A percentile compares a stretch with the other conserved stretches of the same genome.
Evolutionary conservation across 1,140 invertebrate genomes (phyloP).

Genomic region (Maniola jurtina): DNA sequence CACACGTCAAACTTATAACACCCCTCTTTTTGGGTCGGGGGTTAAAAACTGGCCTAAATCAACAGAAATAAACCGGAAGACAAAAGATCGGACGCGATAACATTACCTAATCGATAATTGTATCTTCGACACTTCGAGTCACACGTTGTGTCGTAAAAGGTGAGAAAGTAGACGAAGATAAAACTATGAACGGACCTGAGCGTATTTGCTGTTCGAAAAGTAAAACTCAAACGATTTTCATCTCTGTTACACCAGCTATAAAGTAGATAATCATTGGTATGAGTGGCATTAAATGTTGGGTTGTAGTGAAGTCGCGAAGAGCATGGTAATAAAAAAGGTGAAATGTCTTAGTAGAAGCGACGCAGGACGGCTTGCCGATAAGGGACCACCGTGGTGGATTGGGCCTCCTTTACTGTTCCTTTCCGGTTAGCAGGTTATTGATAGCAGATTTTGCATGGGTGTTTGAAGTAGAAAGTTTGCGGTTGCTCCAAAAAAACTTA

Average conservation of each 20-base stretch:
- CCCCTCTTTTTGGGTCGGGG: too few relatives aligned
- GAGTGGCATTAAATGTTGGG: constrained; percentile 27
- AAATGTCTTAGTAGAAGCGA: constrained; percentile 75
- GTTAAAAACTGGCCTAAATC: constrained; percentile 64
- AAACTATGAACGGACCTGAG: constrained; percentile 53
- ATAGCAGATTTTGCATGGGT: constrained; percentile 35
- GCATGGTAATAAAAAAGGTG: constrained; percentile 75
- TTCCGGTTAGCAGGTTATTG: constrained; percentile 58
- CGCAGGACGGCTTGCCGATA: constrained; percentile 63
- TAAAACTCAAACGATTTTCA: constrained; percentile 27
- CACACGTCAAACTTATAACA: too few relatives aligned
- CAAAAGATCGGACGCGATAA: constrained; percentile 70
- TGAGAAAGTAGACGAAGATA: constrained; percentile 75
- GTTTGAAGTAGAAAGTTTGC: constrained; percentile 3
- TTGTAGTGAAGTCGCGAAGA: constrained; percentile 68
- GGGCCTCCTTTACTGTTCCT: constrained; percentile 59
- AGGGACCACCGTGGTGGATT: constrained; percentile 68
- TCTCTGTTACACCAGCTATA: constrained; percentile 34
- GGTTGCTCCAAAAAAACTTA: not conserved
- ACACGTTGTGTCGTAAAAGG: constrained; percentile 73
- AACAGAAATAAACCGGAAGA: constrained; percentile 75
- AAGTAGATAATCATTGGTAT: constrained; percentile 3
- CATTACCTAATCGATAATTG: constrained; percentile 77
- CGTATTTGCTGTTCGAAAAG: constrained; percentile 12
- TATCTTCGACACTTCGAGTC: constrained; percentile 73